Conservation (phyloP, 2,113 vertebrate species). For the Epinephelus fuscoguttatus region DNA sequence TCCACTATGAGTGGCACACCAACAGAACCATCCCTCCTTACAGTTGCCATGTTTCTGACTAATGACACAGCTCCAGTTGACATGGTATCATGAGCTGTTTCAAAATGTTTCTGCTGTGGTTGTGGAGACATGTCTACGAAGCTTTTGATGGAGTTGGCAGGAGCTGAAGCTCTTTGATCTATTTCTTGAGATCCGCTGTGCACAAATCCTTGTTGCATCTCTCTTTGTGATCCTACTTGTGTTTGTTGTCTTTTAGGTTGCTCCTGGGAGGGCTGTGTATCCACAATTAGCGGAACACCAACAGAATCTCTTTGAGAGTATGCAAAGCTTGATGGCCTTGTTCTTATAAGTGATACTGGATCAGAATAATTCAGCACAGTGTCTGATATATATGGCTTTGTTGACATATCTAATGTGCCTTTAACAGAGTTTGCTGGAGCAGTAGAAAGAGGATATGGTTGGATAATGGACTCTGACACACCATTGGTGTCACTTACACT, state of each 20-base stretch:
- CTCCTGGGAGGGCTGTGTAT: slow-evolving; percentile 31
- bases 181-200: slow-evolving; percentile 4
- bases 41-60: slow-evolving; percentile 49
- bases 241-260: slow-evolving; percentile 53
- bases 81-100: slow-evolving; percentile 9
- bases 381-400: slow-evolving; percentile 45
- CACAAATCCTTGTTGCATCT: slow-evolving; percentile 27
- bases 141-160: slow-evolving; percentile 71
- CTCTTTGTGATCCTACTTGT: slow-evolving; percentile 3
- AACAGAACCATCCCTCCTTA: slow-evolving; percentile 38
- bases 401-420: slow-evolving; percentile 77
- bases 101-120: slow-evolving; percentile 29
- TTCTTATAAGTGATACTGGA: slow-evolving; percentile 71
- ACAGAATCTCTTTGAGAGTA: slow-evolving; percentile 54
- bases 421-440: slow-evolving; percentile 75
- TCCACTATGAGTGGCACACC: slow-evolving; percentile 71
- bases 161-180: slow-evolving; percentile 57
- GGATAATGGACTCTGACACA: slow-evolving; percentile 23
- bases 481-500: slow-evolving; percentile 7
- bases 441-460: slow-evolving; percentile 38
- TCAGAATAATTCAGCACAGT: slow-evolving; percentile 35
- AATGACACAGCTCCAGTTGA: slow-evolving; percentile 60
- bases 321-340: slow-evolving; percentile 48
- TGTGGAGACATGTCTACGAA: slow-evolving; percentile 80
- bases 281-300: slow-evolving; percentile 76